Base-by-base conservation (phyloP, 2,113 vertebrate species). In the Campylorhamphus procurvoides region DNA sequence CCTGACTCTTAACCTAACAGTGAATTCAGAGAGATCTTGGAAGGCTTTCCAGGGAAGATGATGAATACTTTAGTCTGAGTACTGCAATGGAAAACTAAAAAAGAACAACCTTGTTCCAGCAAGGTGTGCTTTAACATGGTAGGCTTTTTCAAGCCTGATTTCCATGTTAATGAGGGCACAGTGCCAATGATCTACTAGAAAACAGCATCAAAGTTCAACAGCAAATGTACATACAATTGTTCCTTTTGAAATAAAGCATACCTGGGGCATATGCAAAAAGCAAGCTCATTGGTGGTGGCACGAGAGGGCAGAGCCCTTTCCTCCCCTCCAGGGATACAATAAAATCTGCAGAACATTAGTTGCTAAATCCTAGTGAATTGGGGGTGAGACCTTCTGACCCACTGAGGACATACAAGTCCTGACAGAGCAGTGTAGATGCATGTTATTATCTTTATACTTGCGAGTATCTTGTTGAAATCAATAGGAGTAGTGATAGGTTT, bases 1-100 rank as follows among this genome's bases (percentile, higher is more conserved):
- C 44, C 42, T 3, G 4, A 73, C n/a, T 93, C 58, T 31, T 53
- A 82, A 75, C 33, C 56, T 62, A 91, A 40, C 29, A 59, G 77
- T 0, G 4, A 84, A 82, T 76, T 84, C 56, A 82, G 44, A 88
- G 46, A 1, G 1, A 85, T 31, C 55, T 42, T 88, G 82, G 50
- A 94, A 93, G 27, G 66, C 42, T 50, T 93, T 93, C 58, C 74
- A 83, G 55, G 40, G 67, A 87, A 91, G 71, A 75, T 49, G 95
- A 92, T 66, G 64, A 52, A 93, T 84, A 67, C 60, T 81, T 89
- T 18, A 56, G 40, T 60, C 67, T 40, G 49, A 66, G 63, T 44
- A 53, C 55, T 33, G 67, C 67, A 83, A 76, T 83, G 25, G 46
- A 90, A 91, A 93, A 59, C 52, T 68, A 78, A 82, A 29, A 78